A percentile compares a stretch with the other conserved stretches of the same genome.
phyloP scores from a whole-genome alignment of 2,113 vertebrate genomes.

The Zosterops japonicus region DNA sequence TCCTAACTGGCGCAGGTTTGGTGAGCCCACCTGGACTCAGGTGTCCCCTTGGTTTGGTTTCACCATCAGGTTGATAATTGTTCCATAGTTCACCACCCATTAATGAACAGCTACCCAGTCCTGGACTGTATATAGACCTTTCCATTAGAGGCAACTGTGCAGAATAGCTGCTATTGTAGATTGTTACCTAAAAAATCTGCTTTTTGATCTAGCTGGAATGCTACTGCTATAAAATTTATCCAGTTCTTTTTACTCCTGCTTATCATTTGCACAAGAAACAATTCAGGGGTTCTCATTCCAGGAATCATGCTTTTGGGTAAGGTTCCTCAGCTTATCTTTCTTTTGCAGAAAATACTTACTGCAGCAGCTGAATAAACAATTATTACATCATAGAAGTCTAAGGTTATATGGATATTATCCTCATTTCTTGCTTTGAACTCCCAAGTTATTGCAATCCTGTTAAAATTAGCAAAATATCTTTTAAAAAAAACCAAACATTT shows the following conservation, averaged over 20 bases:
- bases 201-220: neutral
- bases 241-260: neutral
- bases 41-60: neutral
- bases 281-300: neutral
- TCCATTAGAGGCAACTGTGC: neutral
- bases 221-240: neutral
- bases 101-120: neutral
- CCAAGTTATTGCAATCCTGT: neutral
- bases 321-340: slow-evolving; percentile 22
- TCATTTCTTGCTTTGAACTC: slow-evolving; percentile 36
- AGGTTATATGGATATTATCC: slow-evolving; percentile 6
- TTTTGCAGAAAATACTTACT: slow-evolving; percentile 32
- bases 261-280: neutral
- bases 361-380: slow-evolving; percentile 42
- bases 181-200: neutral
- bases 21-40: neutral
- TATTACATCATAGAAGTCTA: slow-evolving; percentile 21
- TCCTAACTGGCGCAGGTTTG: neutral
- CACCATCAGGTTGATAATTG: neutral
- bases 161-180: neutral
- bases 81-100: neutral
- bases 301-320: slow-evolving; percentile 2
- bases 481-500: neutral
- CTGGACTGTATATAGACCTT: neutral
- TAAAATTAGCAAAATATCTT: neutral